Evolutionary conservation across 2,797 vertebrate species (phyloP).

Genomic region (Propithecus perrieri): DNA sequence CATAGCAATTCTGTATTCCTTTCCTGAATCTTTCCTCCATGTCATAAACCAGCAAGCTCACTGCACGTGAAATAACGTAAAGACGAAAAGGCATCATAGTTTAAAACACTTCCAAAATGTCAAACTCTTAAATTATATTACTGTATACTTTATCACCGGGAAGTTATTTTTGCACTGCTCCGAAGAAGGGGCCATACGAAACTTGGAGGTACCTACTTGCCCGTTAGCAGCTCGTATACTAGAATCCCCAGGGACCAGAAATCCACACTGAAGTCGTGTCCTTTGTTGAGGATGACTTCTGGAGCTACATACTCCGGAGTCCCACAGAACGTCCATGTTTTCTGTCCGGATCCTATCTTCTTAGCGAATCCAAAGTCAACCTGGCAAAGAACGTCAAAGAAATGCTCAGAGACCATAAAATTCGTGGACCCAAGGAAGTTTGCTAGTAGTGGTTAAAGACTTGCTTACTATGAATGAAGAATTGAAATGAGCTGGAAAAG

Average conservation of each 20-base stretch:
- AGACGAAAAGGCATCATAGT: neutral
- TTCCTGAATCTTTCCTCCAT: neutral
- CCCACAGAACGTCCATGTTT: conserved; percentile 97
- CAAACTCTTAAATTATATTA: neutral
- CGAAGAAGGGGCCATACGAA: neutral
- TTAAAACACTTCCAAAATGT: neutral
- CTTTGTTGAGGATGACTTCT: conserved; percentile 97
- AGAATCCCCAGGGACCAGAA: conserved; percentile 97
- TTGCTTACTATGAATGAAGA: too few relatives aligned
- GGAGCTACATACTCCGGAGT: conserved; percentile 97
- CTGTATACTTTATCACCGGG: neutral
- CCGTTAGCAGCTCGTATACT: conserved; percentile 95
- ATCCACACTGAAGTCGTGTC: conserved; percentile 96
- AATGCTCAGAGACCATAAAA: neutral
- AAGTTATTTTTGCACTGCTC: neutral
- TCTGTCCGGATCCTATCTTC: conserved; percentile 94
- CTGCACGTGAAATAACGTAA: neutral
- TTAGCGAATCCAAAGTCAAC: conserved; percentile 98
- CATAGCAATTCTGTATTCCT: neutral
- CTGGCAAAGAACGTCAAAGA: conserved; percentile 80
- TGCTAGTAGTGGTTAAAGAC: conserved; percentile 94
- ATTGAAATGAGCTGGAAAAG: too few relatives aligned
- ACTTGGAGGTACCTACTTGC: conserved; percentile 88
- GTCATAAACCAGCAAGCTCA: neutral
- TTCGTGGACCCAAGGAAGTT: conserved; percentile 93